These are phyloP conservation scores for Candidula unifasciata DNA, from an alignment of 2,888 invertebrate species.

Conservation along the genomic window DNA sequence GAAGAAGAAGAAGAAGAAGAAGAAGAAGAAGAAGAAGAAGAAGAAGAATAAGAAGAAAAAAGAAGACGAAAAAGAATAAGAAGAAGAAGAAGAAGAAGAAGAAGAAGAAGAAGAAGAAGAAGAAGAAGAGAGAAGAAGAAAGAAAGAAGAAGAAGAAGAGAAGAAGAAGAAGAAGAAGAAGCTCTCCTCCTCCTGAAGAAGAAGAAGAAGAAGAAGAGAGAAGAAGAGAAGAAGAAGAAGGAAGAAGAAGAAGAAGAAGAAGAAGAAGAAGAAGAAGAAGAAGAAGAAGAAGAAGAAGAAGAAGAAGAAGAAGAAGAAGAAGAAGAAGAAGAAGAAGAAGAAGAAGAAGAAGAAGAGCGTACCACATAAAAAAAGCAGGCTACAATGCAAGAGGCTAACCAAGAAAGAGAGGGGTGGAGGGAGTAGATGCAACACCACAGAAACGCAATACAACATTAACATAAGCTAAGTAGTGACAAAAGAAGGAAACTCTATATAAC, in stretches of 20 bases:
- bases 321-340: background rate
- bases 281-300: background rate
- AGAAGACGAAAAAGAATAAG: no score
- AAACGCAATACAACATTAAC: no score
- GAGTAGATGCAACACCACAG: no score
- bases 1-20: conserved; percentile 1
- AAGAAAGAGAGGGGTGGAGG: no score
- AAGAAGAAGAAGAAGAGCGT: background rate
- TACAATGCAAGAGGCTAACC: no score
- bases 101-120: background rate
- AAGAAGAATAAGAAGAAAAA: background rate
- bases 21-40: no score
- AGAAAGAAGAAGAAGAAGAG: background rate
- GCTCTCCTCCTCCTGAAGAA: no score
- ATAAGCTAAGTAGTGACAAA: no score
- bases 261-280: background rate
- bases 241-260: background rate
- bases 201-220: background rate
- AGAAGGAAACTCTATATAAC: no score
- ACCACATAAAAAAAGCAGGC: no score
- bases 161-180: no score
- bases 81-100: background rate
- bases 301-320: background rate
- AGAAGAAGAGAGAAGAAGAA: background rate
- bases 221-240: background rate